Evolutionary conservation across 2,797 vertebrate species (phyloP).

Genomic region (Pitangus sulphuratus): DNA sequence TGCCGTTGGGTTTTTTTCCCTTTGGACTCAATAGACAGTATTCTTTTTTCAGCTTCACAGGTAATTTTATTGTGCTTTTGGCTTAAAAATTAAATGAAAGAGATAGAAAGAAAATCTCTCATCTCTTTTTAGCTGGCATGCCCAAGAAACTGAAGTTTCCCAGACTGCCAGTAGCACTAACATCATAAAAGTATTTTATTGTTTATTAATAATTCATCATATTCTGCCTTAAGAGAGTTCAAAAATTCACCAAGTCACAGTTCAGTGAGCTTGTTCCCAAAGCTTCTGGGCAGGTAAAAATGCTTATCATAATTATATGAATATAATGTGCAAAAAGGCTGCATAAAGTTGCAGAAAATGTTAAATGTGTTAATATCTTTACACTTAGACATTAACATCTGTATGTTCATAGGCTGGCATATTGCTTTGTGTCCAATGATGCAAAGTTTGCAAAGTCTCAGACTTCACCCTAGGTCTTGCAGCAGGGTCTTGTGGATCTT

Average conservation of each 20-base stretch:
- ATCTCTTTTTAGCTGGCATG: not conserved
- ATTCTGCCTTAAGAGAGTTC: conserved; percentile 17
- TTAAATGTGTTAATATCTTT: not conserved
- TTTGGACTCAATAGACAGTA: not conserved
- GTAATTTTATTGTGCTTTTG: not conserved
- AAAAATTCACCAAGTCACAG: conserved; percentile 38
- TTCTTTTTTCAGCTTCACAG: not conserved
- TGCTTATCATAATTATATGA: not conserved
- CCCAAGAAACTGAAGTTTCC: conserved; percentile 1
- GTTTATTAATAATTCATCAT: conserved; percentile 49
- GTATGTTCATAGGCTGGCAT: not conserved
- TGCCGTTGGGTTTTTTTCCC: not conserved
- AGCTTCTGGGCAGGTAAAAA: conserved; percentile 10
- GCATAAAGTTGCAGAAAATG: not conserved
- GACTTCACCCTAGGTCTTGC: not conserved
- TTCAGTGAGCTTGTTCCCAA: conserved; percentile 14
- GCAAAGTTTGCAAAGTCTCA: not conserved
- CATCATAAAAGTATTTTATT: not conserved
- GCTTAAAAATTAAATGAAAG: not conserved
- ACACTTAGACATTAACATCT: not conserved
- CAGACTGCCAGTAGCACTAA: conserved; percentile 1
- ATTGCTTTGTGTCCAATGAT: not conserved
- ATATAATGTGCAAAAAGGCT: not conserved
- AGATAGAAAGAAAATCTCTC: not conserved
- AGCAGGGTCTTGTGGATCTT: not conserved